A percentile compares a stretch with the other conserved stretches of the same genome.
Evolutionary conservation across 2,113 vertebrate genomes (phyloP).

Genomic region (Coracopsis vasa): DNA sequence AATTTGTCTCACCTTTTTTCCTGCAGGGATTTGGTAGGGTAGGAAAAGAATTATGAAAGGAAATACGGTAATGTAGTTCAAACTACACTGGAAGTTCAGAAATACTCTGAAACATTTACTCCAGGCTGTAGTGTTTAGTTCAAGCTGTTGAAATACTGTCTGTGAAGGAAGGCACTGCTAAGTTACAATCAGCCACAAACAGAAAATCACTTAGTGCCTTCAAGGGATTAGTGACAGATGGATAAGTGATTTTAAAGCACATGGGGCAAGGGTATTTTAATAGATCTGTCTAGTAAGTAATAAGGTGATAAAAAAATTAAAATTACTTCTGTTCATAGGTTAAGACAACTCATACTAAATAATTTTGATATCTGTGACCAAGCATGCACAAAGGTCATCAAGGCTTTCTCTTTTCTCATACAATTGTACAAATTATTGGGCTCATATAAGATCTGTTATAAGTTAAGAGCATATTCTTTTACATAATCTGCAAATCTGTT

Average conservation of each 20-base stretch:
- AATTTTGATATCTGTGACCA: neutral
- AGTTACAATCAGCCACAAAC: neutral
- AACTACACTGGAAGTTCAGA: neutral
- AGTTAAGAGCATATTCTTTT: neutral
- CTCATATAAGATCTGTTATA: neutral
- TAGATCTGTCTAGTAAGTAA: neutral
- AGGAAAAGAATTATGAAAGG: neutral
- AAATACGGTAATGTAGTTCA: neutral
- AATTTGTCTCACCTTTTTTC: slow-evolving; percentile 3
- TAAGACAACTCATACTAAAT: neutral
- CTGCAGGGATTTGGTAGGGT: neutral
- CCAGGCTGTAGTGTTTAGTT: neutral
- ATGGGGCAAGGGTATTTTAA: neutral
- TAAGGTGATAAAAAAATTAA: neutral
- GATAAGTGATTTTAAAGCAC: neutral
- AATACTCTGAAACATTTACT: neutral
- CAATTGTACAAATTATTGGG: neutral
- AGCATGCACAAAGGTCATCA: neutral
- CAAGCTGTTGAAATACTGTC: neutral
- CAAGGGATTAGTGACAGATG: neutral
- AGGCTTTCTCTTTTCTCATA: neutral
- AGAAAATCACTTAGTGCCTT: neutral
- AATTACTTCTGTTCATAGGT: neutral
- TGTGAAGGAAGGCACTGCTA: neutral
- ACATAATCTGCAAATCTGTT: neutral